Evolutionary conservation across 2,797 vertebrate species (phyloP), one percentile per base, ranked within the genome.

Genomic region (Ptychadena robeensis): DNA sequence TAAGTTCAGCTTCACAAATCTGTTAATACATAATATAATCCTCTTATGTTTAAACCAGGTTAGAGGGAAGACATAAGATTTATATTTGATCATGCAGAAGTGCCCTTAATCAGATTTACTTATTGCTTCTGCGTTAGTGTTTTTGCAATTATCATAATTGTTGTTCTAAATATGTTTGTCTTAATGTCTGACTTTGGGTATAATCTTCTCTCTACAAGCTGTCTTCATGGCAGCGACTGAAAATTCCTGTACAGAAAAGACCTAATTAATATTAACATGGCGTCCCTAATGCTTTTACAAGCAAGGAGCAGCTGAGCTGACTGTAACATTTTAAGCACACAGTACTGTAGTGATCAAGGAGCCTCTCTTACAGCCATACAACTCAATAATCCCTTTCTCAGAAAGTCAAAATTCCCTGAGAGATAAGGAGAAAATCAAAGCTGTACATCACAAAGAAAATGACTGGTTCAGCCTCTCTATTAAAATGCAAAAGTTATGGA

Each of bases 111-210:
- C 96, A 96, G 95, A 96, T 97, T 93, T 95, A 93, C 95, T 94
- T 96, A 96, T 97, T 96, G 94, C 93, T 90, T 28, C 87, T 86
- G 88, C 92, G 93, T 85, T 94, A 96, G 94, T 95, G 95, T 96
- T 96, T 93, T 93, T 94, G 94, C 96, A 96, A 98, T 98, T 97
- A 98, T 96, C 93, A 97, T 96, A 97, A 98, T 97, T 97, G 96
- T 97, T 94, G 94, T 91, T 92, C 94, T 96, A 96, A 98, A 96
- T 95, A 94, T 95, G 94, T 95, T 95, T 95, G 94, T 95, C 94
- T 96, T 95, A 92, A 92, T 92, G 92, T 91, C 88, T 93, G 91
- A 93, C 92, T 91, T 92, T 92, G 92, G 91, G 93, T 91, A 89
- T 94, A 94, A 94, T 94, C 93, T 92, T 89, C 90, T 90, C 90